Base-by-base conservation (phyloP, 2,888 invertebrate species). In the Drosophila gaucha region DNA sequence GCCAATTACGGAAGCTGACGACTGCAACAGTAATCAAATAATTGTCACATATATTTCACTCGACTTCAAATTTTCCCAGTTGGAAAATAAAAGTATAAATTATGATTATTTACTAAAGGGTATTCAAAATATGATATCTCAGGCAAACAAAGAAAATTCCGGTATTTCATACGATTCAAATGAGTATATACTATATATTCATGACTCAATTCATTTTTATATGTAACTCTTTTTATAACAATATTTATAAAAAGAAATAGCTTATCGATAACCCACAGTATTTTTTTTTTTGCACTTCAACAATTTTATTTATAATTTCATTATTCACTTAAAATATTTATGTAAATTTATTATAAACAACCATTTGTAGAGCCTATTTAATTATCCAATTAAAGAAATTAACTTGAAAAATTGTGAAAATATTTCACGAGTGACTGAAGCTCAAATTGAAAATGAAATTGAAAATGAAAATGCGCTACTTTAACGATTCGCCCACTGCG, bases 1-100 rank as follows among this genome's bases (percentile, higher is more conserved):
- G 65, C 71, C 83, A 83, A 83, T 83, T 83, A 83, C 62, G 62
- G 52, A 65, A 26, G 49, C 60, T 66, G 44, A 72, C 62, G 56
- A 69, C 74, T 67, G 70, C 82, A 78, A 80, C 83, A 85, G 86
- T 83, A 82, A 86, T 84, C 86, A 87, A 84, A 84, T 87, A 87
- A 84, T 84, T 84, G 84, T 87, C 82, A 74, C 77, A 83, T 58
- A 67, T 71, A 78, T 79, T 59, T 74, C 67, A 65, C 67, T 56
- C 56, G 50, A 52, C 78, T 84, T 80, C 67, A 74, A n/a, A 80
- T 80, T 86, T 24, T 41, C 26, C 14, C 26, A 41, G 41, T 41
- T 26, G 26, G 26, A 5, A 10, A 26, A 41, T 5, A n/a, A n/a
- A n/a, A n/a, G n/a, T n/a, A n/a, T n/a, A n/a, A n/a, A n/a, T n/a